These are phyloP conservation scores for Butastur rufipennis DNA, from an alignment of 2,113 vertebrate genomes.

Conservation along the genomic window DNA sequence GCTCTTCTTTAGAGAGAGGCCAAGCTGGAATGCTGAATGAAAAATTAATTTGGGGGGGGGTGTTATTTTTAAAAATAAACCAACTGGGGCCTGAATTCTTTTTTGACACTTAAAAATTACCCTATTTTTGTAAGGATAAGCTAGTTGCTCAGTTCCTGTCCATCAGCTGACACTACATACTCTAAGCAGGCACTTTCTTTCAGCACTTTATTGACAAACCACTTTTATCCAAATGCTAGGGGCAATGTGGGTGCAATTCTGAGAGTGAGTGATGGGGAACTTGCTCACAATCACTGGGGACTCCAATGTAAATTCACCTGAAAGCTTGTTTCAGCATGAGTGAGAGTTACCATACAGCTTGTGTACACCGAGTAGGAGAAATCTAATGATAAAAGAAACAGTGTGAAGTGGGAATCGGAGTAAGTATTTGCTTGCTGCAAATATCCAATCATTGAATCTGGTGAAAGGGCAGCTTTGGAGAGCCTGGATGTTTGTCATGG, in stretches of 20 bases:
- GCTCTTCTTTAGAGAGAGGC: background rate
- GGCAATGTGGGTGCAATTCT: background rate
- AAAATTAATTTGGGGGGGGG: background rate
- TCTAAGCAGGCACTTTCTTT: slow-evolving; percentile 41
- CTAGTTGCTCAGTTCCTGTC: background rate
- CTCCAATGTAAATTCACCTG: slow-evolving; percentile 16
- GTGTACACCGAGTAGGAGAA: background rate
- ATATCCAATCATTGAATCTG: background rate
- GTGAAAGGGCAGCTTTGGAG: background rate
- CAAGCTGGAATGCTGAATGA: background rate
- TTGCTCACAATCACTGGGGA: background rate
- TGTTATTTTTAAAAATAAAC: background rate
- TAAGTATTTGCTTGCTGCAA: background rate
- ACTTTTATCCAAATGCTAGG: slow-evolving; percentile 12
- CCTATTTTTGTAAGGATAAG: background rate
- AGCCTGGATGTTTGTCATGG: background rate
- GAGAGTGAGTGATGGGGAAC: background rate
- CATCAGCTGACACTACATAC: background rate
- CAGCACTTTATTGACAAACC: slow-evolving; percentile 31
- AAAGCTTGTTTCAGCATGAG: slow-evolving; percentile 7
- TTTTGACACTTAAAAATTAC: background rate
- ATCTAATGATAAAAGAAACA: background rate
- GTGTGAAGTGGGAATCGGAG: background rate
- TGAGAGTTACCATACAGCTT: background rate
- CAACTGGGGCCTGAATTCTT: background rate